Conservation (phyloP, 2,888 invertebrate genomes). For the Psylliodes chrysocephalus region DNA sequence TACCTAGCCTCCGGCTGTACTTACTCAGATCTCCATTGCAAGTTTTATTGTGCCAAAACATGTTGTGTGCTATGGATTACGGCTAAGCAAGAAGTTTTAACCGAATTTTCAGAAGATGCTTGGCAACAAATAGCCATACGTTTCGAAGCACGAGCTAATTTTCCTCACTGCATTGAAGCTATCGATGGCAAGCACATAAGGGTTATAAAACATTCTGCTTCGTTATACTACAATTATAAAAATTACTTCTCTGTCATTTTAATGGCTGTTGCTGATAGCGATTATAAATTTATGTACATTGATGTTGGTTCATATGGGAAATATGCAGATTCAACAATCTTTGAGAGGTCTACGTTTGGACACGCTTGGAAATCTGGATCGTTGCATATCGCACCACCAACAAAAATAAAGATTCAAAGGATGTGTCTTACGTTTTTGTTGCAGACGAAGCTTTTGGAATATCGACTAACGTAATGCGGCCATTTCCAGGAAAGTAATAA, state of each 20-base stretch:
- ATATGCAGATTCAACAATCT: constrained; percentile 31
- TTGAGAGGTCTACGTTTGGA: constrained; percentile 24
- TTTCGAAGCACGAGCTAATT: constrained; percentile 12
- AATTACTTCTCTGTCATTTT: constrained; percentile 26
- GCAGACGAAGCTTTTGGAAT: constrained; percentile 40
- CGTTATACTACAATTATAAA: constrained; percentile 31
- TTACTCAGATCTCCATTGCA: constrained; percentile 24
- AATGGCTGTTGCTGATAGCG: constrained; percentile 28
- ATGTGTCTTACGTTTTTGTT: constrained; percentile 30
- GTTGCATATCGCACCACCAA: constrained; percentile 23
- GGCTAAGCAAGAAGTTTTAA: no score
- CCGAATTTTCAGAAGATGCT: no score
- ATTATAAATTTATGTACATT: constrained; percentile 30
- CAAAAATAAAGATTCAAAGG: no score
- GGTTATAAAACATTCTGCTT: constrained; percentile 14
- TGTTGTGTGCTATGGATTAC: no score
- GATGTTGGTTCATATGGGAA: constrained; percentile 21
- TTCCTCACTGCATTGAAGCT: constrained; percentile 31
- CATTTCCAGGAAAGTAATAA: no score
- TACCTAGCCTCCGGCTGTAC: constrained; percentile 29
- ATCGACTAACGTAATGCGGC: constrained; percentile 24
- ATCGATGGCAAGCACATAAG: constrained; percentile 30
- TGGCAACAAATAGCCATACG: neutral
- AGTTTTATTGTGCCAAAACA: constrained; percentile 12
- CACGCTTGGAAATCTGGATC: constrained; percentile 28